Base-by-base conservation (phyloP, 1,140 invertebrate genomes). In the Drosophila obscura region DNA sequence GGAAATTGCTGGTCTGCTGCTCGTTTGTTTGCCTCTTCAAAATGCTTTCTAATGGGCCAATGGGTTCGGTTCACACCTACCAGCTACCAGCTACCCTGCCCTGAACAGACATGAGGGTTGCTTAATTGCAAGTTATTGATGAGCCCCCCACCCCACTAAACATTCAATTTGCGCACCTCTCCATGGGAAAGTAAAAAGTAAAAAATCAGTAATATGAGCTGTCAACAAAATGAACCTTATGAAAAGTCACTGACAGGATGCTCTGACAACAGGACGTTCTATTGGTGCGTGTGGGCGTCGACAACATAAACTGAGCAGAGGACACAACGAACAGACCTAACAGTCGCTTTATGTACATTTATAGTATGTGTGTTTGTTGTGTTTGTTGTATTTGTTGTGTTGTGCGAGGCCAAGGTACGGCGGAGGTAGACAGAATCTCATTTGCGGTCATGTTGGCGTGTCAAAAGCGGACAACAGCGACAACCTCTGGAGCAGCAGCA, bases 51-150 rank as follows among this genome's bases (percentile, higher is more conserved):
- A 85, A 84, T 81, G 67, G 57, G 44, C 61, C 82, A 74, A 62
- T 48, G 55, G 74, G 19, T 19, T n/a, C 49, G 50, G 63, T 62
- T 67, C 62, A 68, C 60, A 80, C 61, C 76, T 68, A 49, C 50
- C 19, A 19, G 16, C 16, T 16, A 16, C 16, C 16, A 16, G 1
- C 19, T 19, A 19, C 19, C 19, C 19, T 19, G 19, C 19, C 39
- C 49, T 19, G 24, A 13, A 28, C 15, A 31, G 7, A 51, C 48
- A 65, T 56, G 56, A 59, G 59, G 55, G 49, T 28, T 48, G n/a
- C 80, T 76, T 83, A 80, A 83, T 83, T 83, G 72, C 76, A 62
- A 84, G 72, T 83, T 83, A 83, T 84, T 76, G 80, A 83, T 84
- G 66, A 56, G 49, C 11, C 16, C 45, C 66, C 52, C 46, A 56